Evolutionary conservation across 2,797 vertebrate genomes (phyloP), one percentile per base, ranked within the genome.

Genomic region (Xenentodon cancila): DNA sequence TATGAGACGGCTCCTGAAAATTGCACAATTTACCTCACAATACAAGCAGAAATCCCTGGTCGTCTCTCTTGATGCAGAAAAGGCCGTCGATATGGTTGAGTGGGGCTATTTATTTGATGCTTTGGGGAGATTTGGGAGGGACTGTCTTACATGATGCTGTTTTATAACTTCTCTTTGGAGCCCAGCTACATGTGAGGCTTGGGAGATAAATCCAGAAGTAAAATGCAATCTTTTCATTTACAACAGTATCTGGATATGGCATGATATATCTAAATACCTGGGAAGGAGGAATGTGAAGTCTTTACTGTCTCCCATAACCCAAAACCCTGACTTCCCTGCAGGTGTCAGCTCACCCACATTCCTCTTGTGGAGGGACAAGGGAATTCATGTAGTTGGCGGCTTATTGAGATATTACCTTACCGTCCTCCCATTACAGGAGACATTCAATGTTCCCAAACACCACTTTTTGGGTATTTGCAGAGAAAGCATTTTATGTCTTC

Each of bases 291-390:
- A 43, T 27, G 27, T 27, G 27, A 27, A 27, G 27, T 27, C 27
- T 3, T 7, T 27, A 27, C 7, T 27, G 27, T 27, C 27, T 7
- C 27, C 27, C 7, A 8, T 44, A 22, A 42, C 43, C 17, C 53
- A 43, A n/a, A 56, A 56, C 37, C 21, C 53, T 43, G 20, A 56
- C 37, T 44, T 56, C 44, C 53, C 17, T 44, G 40, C 37, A 17
- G 40, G 53, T 42, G 25, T 9, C n/a, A 21, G 3, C 53, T 27
- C 40, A 56, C 44, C 53, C n/a, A 40, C 7, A 9, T 56, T 56
- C 20, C 44, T 40, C 37, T 15, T 21, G 12, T 56, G n/a, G 53
- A 7, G 4, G 15, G 40, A 44, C 1, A 13, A 16, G 17, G 40
- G 17, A 9, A 55, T 43, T 43, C 3, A 17, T 55, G 40, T 12